Percentiles rank a stretch among this genome's conserved stretches.
phyloP scores from a whole-genome alignment of 2,888 invertebrate genomes.

The Agonopterix arenella region DNA sequence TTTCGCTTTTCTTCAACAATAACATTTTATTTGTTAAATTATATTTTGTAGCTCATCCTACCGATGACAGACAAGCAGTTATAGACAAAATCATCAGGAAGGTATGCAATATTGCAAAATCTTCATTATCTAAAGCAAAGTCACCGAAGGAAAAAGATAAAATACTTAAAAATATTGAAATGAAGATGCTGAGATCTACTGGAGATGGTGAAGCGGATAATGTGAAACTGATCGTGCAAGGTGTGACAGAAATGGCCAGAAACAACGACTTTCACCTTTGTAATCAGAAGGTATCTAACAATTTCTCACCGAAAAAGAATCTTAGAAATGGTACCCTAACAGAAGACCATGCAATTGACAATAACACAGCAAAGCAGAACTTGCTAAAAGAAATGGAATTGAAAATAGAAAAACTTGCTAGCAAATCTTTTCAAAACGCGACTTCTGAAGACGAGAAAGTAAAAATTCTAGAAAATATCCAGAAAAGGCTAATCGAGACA shows the following conservation, averaged over 20 bases:
- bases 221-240: constrained; percentile 42
- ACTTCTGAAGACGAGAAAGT: constrained; percentile 23
- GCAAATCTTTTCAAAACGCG: constrained; percentile 19
- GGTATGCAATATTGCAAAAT: constrained; percentile 26
- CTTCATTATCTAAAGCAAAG: constrained; percentile 5
- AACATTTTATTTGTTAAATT: too few species aligned
- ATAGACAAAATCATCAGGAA: constrained; percentile 30
- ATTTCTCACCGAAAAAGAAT: too few species aligned
- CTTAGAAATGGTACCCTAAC: too few species aligned
- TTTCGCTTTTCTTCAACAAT: too few species aligned
- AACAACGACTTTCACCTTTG: constrained; percentile 5
- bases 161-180: constrained; percentile 22
- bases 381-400: constrained; percentile 18
- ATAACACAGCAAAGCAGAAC: constrained; percentile 3
- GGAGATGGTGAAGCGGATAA: constrained; percentile 28
- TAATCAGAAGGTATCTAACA: neutral
- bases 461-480: constrained; percentile 23
- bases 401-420: constrained; percentile 31
- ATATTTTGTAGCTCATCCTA: too few species aligned
- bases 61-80: constrained; percentile 14
- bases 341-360: neutral
- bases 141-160: constrained; percentile 5
- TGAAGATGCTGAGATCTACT: constrained; percentile 22
- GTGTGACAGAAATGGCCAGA: constrained; percentile 29
- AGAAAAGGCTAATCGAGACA: constrained; percentile 19